phyloP scores from a whole-genome alignment of 2,113 vertebrate genomes.

The Phrynosoma platyrhinos region DNA sequence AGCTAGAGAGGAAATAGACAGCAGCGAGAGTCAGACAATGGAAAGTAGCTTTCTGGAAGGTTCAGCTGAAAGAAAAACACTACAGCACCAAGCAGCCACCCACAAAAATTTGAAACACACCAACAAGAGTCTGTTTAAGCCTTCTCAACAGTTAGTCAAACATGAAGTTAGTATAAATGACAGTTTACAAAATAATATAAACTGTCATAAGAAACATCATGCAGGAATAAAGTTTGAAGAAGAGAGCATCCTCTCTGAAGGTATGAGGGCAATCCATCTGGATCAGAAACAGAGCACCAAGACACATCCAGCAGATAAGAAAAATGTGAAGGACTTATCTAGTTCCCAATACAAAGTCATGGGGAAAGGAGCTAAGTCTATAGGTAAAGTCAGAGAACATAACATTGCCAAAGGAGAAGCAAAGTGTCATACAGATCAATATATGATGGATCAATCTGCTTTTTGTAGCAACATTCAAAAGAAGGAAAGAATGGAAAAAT shows the following conservation, averaged over 20 bases:
- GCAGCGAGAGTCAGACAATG: constrained; percentile 74
- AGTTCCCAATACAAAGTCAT: constrained; percentile 65
- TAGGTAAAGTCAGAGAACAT: constrained; percentile 36
- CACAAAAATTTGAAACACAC: constrained; percentile 78
- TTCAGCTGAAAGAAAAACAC: constrained; percentile 74
- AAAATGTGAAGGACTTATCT: constrained; percentile 74
- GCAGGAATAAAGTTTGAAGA: constrained; percentile 72
- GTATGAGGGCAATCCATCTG: constrained; percentile 80
- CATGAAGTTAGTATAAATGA: constrained; percentile 67
- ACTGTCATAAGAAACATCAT: constrained; percentile 75
- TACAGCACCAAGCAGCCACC: constrained; percentile 71
- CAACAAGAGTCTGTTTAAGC: constrained; percentile 80
- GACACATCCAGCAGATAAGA: constrained; percentile 65
- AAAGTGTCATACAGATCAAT: constrained; percentile 33
- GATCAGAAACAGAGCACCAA: constrained; percentile 79
- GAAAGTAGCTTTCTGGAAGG: constrained; percentile 74
- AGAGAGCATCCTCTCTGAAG: constrained; percentile 79
- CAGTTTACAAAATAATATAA: constrained; percentile 78
- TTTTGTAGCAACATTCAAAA: constrained; percentile 32
- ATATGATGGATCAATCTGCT: constrained; percentile 36
- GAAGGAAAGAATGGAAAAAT: constrained; percentile 50
- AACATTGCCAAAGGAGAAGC: constrained; percentile 21
- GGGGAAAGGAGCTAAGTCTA: constrained; percentile 39
- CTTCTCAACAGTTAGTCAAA: constrained; percentile 73
- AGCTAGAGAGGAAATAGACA: constrained; percentile 79